These are phyloP conservation scores for Rhadinocentrus ornatus DNA, from an alignment of 2,797 vertebrate species.

Conservation along the genomic window DNA sequence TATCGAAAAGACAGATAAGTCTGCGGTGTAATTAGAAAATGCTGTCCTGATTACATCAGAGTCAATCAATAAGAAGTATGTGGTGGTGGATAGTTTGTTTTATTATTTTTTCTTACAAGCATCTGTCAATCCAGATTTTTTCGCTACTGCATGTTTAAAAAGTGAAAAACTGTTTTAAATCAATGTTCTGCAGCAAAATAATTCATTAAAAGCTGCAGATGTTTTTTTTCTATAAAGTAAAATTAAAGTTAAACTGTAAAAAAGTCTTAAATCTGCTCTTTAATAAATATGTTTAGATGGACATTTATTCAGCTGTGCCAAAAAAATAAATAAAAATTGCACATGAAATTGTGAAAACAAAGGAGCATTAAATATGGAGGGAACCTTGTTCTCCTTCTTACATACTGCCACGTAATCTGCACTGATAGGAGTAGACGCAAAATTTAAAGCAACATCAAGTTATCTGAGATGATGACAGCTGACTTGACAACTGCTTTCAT, in stretches of 20 bases:
- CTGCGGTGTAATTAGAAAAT: neutral
- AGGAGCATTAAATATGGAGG: neutral
- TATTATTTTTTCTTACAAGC: neutral
- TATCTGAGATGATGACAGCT: neutral
- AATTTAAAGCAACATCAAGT: too few relatives aligned
- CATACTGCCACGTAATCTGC: too few relatives aligned
- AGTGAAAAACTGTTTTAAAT: neutral
- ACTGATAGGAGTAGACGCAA: too few relatives aligned
- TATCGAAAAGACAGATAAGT: slow-evolving; percentile 7
- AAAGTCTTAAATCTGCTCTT: neutral
- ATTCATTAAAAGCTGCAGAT: neutral
- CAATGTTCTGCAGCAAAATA: neutral
- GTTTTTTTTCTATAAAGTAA: neutral
- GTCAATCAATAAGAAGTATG: neutral
- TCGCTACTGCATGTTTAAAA: neutral
- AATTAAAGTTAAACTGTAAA: neutral
- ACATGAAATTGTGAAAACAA: neutral
- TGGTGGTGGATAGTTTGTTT: neutral
- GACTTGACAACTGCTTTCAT: slow-evolving; percentile 27
- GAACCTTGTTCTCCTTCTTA: neutral
- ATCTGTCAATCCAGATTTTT: neutral
- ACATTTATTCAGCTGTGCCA: neutral
- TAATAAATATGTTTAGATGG: neutral
- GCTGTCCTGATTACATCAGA: neutral
- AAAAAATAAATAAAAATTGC: neutral